These are phyloP conservation scores for Stichodactyla mertensii DNA, from an alignment of 64 coral and sea anemone genomes.

Conservation along the genomic window DNA sequence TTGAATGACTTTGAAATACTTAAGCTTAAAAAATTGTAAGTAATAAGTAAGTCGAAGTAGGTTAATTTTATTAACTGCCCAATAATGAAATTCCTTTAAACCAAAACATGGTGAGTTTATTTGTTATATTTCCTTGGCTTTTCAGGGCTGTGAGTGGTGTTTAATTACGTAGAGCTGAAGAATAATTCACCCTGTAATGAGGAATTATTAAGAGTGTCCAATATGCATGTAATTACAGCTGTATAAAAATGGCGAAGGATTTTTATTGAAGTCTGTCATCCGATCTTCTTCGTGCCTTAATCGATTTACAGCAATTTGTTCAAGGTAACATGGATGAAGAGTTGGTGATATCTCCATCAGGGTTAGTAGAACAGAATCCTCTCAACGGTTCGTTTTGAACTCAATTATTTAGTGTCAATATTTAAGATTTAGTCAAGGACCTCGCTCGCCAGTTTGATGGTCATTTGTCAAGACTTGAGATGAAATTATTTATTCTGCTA, in stretches of 20 bases:
- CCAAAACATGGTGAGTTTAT: not conserved
- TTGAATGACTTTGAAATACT: not conserved
- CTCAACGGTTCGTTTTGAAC: not conserved
- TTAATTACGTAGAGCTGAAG: not conserved
- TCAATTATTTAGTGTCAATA: not conserved
- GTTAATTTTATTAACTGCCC: no score
- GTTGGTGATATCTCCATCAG: conserved; percentile 4
- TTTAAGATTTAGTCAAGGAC: not conserved
- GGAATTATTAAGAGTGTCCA: not conserved
- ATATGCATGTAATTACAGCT: not conserved
- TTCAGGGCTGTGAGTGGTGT: not conserved
- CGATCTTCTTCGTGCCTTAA: not conserved
- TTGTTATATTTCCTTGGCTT: not conserved
- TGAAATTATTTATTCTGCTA: no score
- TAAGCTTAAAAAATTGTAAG: no score
- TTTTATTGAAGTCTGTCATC: not conserved
- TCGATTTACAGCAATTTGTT: not conserved
- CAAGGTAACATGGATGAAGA: not conserved
- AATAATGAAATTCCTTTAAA: not conserved
- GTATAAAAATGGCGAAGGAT: not conserved
- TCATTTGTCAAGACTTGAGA: no score
- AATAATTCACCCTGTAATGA: not conserved
- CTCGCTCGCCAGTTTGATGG: no score
- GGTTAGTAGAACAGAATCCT: not conserved
- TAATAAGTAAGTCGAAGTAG: no score